These are phyloP conservation scores for Tragulus kanchil DNA, from an alignment of 2,113 vertebrate genomes.

Conservation along the genomic window DNA sequence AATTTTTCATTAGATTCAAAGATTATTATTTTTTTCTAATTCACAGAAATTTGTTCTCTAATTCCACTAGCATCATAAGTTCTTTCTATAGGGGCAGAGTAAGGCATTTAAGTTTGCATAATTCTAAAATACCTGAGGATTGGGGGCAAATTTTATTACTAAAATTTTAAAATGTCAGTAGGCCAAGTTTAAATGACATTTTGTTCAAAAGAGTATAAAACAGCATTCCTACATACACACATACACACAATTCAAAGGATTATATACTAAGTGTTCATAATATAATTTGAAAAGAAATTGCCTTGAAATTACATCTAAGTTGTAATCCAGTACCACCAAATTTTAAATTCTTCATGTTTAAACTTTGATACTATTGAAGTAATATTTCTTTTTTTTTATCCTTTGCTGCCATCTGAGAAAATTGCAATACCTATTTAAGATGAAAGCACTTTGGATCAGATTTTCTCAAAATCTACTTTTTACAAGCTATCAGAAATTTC, in stretches of 20 bases:
- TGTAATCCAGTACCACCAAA: slow-evolving; percentile 49
- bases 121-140: not conserved
- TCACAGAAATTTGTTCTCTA: not conserved
- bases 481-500: not conserved
- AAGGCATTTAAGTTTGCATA: not conserved
- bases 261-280: slow-evolving; percentile 61
- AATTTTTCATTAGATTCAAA: slow-evolving; percentile 24
- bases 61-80: not conserved
- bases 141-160: too few relatives aligned
- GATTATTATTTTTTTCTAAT: not conserved
- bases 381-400: not conserved
- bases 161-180: slow-evolving; percentile 5
- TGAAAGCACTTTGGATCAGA: not conserved
- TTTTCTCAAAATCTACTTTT: slow-evolving; percentile 33
- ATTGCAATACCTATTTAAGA: slow-evolving; percentile 20
- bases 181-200: slow-evolving; percentile 56
- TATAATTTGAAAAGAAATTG: slow-evolving; percentile 78
- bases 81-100: not conserved
- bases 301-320: slow-evolving; percentile 68
- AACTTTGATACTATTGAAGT: not conserved
- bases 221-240: not conserved
- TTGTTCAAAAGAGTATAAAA: slow-evolving; percentile 62
- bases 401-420: slow-evolving; percentile 24
- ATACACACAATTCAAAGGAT: slow-evolving; percentile 24
- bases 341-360: slow-evolving; percentile 63